phyloP scores from a whole-genome alignment of 2,797 vertebrate species.

The Apogon talboti region DNA sequence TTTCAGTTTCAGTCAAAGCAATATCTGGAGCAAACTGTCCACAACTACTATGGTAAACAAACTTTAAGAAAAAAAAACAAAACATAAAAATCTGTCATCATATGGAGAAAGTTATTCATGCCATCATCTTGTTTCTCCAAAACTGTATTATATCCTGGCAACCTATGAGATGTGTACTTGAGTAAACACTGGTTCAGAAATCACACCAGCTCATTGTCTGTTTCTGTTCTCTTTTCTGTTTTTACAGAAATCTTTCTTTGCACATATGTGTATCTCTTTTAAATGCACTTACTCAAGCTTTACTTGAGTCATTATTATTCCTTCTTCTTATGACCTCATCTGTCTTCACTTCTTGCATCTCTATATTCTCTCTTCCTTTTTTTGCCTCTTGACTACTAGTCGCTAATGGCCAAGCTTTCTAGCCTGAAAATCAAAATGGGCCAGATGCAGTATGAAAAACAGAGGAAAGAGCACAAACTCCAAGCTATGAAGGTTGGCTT shows the following conservation, averaged over 20 bases:
- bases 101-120: too few relatives aligned
- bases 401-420: constrained; percentile 98
- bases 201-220: too few relatives aligned
- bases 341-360: constrained; percentile 42
- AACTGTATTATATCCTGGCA: too few relatives aligned
- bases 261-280: constrained; percentile 8
- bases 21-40: neutral
- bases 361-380: constrained; percentile 72
- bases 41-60: neutral
- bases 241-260: too few relatives aligned
- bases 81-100: too few relatives aligned
- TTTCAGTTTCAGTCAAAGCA: too few relatives aligned
- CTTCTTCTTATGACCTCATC: neutral
- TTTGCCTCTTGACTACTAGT: constrained; percentile 88
- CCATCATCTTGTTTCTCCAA: too few relatives aligned
- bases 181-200: too few relatives aligned
- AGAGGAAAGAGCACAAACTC: constrained; percentile 94
- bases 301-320: constrained; percentile 26
- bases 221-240: too few relatives aligned
- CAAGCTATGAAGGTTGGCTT: constrained; percentile 92
- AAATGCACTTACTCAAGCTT: constrained; percentile 14
- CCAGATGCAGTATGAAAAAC: constrained; percentile 99
- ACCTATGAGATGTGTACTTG: too few relatives aligned
- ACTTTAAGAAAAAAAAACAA: too few relatives aligned
- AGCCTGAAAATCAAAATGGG: constrained; percentile 99